Evolutionary conservation across 2,888 invertebrate genomes (phyloP), one percentile per base, ranked within the genome.

Genomic region (Baronia brevicornis): DNA sequence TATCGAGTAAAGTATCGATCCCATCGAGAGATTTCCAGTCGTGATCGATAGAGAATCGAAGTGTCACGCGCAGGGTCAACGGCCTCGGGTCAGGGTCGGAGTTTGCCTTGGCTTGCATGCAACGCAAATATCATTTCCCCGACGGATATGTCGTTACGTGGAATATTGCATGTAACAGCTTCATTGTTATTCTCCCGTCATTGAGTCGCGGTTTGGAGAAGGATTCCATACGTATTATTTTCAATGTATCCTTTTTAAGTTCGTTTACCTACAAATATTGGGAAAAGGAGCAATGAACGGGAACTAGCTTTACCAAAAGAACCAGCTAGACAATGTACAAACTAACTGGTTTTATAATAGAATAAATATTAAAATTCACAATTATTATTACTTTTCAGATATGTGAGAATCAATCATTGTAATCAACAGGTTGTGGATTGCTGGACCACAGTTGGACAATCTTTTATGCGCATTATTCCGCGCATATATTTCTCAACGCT

Each of bases 1-100:
- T 71, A 73, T 71, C 65, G 64, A 70, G 64, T 48, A 48, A 52
- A 54, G 43, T 51, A 53, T 56, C 72, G 72, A 73, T 72, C 56
- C 59, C 63, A 68, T 61, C 55, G 59, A 58, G 58, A 70, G 71
- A 72, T 75, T 63, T 53, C 46, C 46, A 56, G 78, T 84, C 84
- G 82, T 82, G 84, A 82, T 82, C 82, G 79, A 82, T 82, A 72
- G 77, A 73, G 69, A 71, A 79, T 77, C 78, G 73, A 79, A 80
- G 75, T 82, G 82, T 82, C 84, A 84, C 84, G 84, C 66, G 72
- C 72, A 61, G 63, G 78, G 69, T 79, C 68, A 53, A 65, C 59
- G 74, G 56, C 75, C 80, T 59, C 46, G 50, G 82, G 80, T 84
- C 82, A 82, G 75, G 84, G 84, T 78, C 80, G 75, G 53, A 63